Evolutionary conservation across 1,140 invertebrate species (phyloP).

Genomic region (Drosophila truncata): DNA sequence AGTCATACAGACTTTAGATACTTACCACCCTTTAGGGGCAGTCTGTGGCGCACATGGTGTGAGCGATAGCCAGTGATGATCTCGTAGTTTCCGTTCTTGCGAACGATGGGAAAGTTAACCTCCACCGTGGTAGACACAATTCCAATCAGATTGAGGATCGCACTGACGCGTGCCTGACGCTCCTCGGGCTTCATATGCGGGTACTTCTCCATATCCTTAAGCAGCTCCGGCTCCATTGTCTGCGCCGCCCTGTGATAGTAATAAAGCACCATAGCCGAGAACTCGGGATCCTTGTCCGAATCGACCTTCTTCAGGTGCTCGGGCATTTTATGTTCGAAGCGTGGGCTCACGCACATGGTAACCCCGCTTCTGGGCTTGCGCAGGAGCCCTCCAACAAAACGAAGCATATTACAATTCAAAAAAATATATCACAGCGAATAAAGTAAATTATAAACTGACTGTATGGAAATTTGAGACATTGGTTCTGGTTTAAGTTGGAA

Average conservation of each 20-base stretch:
- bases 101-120: slow-evolving; percentile 92
- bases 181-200: slow-evolving; percentile 88
- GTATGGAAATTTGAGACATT: neutral
- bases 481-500: neutral
- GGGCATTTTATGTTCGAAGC: slow-evolving; percentile 87
- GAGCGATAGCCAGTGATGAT: slow-evolving; percentile 93
- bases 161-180: slow-evolving; percentile 88
- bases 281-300: slow-evolving; percentile 88
- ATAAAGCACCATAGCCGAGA: slow-evolving; percentile 91
- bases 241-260: slow-evolving; percentile 90
- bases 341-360: neutral
- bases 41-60: slow-evolving; percentile 93
- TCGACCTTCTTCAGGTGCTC: slow-evolving; percentile 87
- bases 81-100: slow-evolving; percentile 91
- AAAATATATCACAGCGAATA: neutral
- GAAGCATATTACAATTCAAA: slow-evolving; percentile 1
- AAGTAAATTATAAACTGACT: neutral
- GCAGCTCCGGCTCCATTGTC: slow-evolving; percentile 88
- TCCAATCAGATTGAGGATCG: slow-evolving; percentile 91
- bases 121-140: slow-evolving; percentile 91
- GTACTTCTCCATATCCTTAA: slow-evolving; percentile 88
- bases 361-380: too few relatives aligned
- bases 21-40: slow-evolving; percentile 92
- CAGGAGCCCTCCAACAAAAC: neutral
- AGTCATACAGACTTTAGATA: too few relatives aligned